These are phyloP conservation scores for Morpho achilles DNA, from an alignment of 2,888 invertebrate species.

Conservation along the genomic window DNA sequence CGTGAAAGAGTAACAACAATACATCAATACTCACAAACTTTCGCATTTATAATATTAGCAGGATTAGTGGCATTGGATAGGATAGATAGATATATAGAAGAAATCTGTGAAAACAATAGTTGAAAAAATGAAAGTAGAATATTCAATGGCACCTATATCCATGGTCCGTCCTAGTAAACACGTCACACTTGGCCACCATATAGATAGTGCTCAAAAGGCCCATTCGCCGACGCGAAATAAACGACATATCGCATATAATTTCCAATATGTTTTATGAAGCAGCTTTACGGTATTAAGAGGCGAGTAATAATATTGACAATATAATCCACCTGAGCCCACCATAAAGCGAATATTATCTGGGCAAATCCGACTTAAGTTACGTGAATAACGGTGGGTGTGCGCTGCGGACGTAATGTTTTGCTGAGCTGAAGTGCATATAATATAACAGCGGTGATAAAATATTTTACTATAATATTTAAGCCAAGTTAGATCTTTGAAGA, in stretches of 20 bases:
- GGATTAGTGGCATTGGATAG: too few species aligned
- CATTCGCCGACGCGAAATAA: conserved; percentile 34
- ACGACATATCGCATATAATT: conserved; percentile 54
- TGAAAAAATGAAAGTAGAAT: background rate
- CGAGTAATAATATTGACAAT: conserved; percentile 75
- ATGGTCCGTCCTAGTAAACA: conserved; percentile 2
- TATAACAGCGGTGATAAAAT: conserved; percentile 4
- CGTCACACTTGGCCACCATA: conserved; percentile 24
- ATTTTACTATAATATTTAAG: conserved; percentile 7
- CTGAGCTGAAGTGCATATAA: background rate
- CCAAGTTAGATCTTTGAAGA: background rate
- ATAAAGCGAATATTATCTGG: conserved; percentile 65
- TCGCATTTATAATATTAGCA: too few species aligned
- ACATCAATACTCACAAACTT: too few species aligned
- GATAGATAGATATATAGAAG: background rate
- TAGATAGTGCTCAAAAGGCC: conserved; percentile 34
- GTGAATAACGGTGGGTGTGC: conserved; percentile 39
- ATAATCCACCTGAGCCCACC: conserved; percentile 58
- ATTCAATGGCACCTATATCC: background rate
- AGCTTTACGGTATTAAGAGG: conserved; percentile 74
- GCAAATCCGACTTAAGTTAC: conserved; percentile 64
- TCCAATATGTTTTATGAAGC: conserved; percentile 72
- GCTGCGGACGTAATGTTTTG: conserved; percentile 11
- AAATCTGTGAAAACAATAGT: background rate
- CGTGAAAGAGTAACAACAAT: too few species aligned